Percentiles rank a stretch among this genome's conserved stretches.
These are phyloP conservation scores for Sinonovacula constricta DNA, from an alignment of 1,140 invertebrate species.

Conservation along the genomic window DNA sequence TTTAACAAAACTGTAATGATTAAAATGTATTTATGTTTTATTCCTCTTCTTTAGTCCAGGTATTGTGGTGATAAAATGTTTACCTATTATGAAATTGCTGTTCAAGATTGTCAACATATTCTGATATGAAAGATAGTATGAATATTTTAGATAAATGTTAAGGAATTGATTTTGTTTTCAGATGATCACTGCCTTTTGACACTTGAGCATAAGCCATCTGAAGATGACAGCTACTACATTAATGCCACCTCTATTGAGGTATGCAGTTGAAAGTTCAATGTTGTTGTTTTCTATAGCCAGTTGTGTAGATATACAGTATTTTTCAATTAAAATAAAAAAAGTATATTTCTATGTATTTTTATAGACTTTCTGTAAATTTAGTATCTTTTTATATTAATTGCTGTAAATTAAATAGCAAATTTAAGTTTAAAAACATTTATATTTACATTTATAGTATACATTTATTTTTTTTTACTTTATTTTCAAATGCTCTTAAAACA, in stretches of 20 bases:
- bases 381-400: background rate
- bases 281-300: no score
- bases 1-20: no score
- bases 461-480: no score
- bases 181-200: slow-evolving; percentile 44
- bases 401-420: background rate
- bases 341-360: background rate
- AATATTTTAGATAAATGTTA: no score
- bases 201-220: slow-evolving; percentile 7
- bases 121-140: no score
- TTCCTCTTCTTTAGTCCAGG: no score
- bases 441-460: background rate
- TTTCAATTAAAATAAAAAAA: background rate
- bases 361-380: background rate
- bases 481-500: no score
- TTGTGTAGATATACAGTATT: background rate
- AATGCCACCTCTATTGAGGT: slow-evolving; percentile 51
- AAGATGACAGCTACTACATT: slow-evolving; percentile 31
- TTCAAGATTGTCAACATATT: no score
- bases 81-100: no score
- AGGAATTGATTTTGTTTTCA: slow-evolving; percentile 7
- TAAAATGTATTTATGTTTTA: no score
- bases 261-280: no score
- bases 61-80: no score
- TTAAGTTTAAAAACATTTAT: background rate